Evolutionary conservation across 2,797 vertebrate species (phyloP).

Genomic region (Phrynocephalus guinanensis): DNA sequence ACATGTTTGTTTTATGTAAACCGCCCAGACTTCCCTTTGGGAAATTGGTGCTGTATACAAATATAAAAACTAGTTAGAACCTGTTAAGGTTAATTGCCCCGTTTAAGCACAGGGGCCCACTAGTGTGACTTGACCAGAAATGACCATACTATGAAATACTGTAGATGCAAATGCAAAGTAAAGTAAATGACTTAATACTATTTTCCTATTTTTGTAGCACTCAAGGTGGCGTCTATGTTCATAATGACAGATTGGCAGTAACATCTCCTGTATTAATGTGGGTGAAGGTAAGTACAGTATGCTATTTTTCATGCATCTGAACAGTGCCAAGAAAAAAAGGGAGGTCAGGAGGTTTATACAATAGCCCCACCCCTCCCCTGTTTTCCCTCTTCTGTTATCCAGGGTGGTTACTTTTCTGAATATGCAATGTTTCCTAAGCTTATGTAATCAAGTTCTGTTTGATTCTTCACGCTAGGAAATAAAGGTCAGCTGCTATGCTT

Average conservation of each 20-base stretch:
- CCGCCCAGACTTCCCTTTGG: too few species aligned
- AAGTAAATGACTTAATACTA: neutral
- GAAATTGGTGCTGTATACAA: too few species aligned
- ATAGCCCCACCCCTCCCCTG: too few species aligned
- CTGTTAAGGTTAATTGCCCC: conserved; percentile 19
- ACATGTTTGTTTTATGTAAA: too few species aligned
- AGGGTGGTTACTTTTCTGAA: neutral
- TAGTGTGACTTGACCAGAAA: neutral
- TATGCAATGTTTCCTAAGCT: neutral
- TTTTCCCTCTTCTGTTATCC: neutral
- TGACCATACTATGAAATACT: conserved; percentile 34
- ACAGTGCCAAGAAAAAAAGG: neutral
- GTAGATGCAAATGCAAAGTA: neutral
- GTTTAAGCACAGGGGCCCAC: neutral
- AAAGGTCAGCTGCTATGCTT: neutral
- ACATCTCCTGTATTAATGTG: conserved; percentile 96
- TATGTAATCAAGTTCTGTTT: neutral
- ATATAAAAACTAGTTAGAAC: neutral
- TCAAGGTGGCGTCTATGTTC: conserved; percentile 87
- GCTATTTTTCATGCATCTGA: neutral
- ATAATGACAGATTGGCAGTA: conserved; percentile 86
- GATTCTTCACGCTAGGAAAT: neutral
- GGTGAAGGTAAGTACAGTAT: conserved; percentile 86
- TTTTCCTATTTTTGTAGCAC: conserved; percentile 81
- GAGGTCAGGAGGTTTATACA: neutral